These are phyloP conservation scores for Sander vitreus DNA, from an alignment of 2,113 vertebrate genomes.

Conservation along the genomic window DNA sequence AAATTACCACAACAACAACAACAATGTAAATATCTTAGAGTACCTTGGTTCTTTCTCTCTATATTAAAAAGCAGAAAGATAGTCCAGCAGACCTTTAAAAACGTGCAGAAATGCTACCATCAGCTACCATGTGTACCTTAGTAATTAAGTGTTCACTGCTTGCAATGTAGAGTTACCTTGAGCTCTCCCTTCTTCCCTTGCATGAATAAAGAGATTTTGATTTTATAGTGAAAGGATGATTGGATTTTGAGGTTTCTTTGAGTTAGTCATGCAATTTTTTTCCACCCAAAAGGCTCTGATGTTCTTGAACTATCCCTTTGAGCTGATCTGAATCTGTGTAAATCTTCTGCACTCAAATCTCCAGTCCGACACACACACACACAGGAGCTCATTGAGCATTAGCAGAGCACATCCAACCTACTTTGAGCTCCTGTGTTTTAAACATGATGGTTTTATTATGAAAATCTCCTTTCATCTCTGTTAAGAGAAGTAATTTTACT, in stretches of 20 bases:
- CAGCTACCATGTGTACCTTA: background rate
- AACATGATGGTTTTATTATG: slow-evolving; percentile 58
- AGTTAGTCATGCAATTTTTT: background rate
- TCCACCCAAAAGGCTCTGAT: background rate
- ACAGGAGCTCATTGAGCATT: too few relatives aligned
- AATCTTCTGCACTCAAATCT: background rate
- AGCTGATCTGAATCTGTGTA: slow-evolving; percentile 3
- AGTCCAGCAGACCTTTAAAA: background rate
- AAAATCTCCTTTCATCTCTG: slow-evolving; percentile 65
- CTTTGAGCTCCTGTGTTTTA: slow-evolving; percentile 3
- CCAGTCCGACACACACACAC: background rate
- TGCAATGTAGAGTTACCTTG: background rate
- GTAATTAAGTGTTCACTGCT: background rate
- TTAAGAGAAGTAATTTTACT: slow-evolving; percentile 62
- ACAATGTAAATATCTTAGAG: background rate
- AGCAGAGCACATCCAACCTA: too few relatives aligned
- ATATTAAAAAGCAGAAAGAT: background rate
- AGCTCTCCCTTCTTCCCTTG: background rate
- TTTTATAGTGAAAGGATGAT: background rate
- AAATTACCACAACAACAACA: background rate
- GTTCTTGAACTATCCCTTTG: slow-evolving; percentile 8
- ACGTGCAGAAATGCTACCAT: background rate
- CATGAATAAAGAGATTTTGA: background rate
- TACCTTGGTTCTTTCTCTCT: background rate
- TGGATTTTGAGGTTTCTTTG: background rate